Base-by-base conservation (phyloP, 2,888 invertebrate species). In the Eupelmus urozonus region DNA sequence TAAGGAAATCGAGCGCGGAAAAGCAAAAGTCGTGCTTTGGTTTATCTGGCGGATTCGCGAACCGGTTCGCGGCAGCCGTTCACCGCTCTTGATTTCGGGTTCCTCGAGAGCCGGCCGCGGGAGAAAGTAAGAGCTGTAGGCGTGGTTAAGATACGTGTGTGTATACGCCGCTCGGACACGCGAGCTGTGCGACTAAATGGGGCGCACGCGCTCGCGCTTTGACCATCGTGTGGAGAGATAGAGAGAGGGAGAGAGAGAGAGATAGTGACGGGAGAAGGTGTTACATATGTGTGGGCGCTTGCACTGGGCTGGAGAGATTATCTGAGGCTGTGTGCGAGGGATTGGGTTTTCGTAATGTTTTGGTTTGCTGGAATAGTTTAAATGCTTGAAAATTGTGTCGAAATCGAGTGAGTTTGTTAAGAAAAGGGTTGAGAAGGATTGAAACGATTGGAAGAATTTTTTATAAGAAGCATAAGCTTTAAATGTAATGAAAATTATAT, bases 31-130 rank as follows among this genome's bases (percentile, higher is more conserved):
- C 55, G 55, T 11, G 55, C 25, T 3, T 7, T 11, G 0, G 25
- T 40, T 55, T 69, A 57, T 57, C 25, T 34, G n/a, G n/a, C 9
- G 57, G 51, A 69, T 40, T 69, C 40, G 25, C 25, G 25, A 45
- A 53, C 76, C 76, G 72, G 76, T 80, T 76, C 27, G 49, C 7
- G 16, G 34, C 34, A 5, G 16, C 70, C 73, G 55, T 74, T 76
- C 76, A 79, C 75, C 62, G 5, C 53, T 72, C 40, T 40, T 69
- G 69, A 80, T 74, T 76, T 76, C 60, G 76, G 73, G 57, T 73
- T 76, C 66, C 67, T 75, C 23, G 57, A 63, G 51, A 7, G 29
- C 20, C 42, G 20, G 45, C 45, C 45, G 5, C 57, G 45, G 53
- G 62, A 76, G 70, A 73, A 73, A 75, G 74, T 70, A 34, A 59